Base-by-base conservation (phyloP, 2,888 invertebrate species). In the Gasteruption jaculator region DNA sequence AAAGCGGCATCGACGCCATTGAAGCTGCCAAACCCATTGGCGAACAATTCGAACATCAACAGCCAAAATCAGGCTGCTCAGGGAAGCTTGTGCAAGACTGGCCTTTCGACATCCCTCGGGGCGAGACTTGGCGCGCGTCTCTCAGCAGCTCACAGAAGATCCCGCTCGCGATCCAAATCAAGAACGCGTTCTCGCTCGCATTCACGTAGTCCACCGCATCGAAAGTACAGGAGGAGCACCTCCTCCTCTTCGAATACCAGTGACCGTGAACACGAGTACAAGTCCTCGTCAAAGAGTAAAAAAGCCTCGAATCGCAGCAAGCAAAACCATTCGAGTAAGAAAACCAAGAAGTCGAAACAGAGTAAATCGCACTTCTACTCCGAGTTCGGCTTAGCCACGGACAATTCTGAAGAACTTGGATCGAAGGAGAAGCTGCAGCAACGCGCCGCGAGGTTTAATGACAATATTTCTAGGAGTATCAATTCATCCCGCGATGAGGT, bases 381-480 rank as follows among this genome's bases (percentile, higher is more conserved):
- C 43, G 77, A 80, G 47, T 84, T 85, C 70, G 78, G 78, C 52
- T 65, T 74, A 61, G 73, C 80, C 65, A 79, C 75, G 50, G 76
- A 82, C 54, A 80, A 80, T 63, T 65, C 67, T 12, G 73, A 74
- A 31, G 76, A 82, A 54, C 83, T 83, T 63, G 85, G 83, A 56
- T 85, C 85, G 72, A 80, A 82, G 52, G 88, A 86, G 62, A 80
- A 85, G 58, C 76, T 92, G 54, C 85, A 87, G 66, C 91, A 91
- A 66, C 80, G 95, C 56, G 94, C 94, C 35, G 93, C 91, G 45
- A 78, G 95, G 58, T 95, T 95, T 76, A 81, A 77, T 57, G 77
- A 75, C 50, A 70, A 75, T 50, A 53, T 60, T 53, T 77, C 76
- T 53, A 74, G 75, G 62, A 74, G 75, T 58, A 73, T 74, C 43